Evolutionary conservation across 2,113 vertebrate species (phyloP), one percentile per base, ranked within the genome.

Genomic region (Sphaerodactylus townsendi): DNA sequence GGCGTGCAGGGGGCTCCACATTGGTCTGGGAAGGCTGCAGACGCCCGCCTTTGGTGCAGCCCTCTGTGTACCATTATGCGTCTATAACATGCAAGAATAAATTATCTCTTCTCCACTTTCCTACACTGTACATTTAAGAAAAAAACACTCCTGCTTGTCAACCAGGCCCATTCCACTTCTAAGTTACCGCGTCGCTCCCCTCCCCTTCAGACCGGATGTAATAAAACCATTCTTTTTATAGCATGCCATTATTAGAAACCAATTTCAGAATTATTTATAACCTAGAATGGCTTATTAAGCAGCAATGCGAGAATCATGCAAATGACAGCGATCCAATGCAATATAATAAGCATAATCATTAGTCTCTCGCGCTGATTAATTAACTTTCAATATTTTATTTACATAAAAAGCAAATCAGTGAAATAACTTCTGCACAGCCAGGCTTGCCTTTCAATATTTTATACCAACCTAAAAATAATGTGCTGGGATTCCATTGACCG

Each of bases 221-320:
- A 96, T 97, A 97, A 97, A 97, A 94, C 93, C 95, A 94, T 96
- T 96, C 95, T 94, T 95, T 97, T 97, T 97, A 97, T 96, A 96
- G 96, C 94, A 95, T 95, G 93, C 95, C 95, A 97, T 97, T 97
- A 97, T 97, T 97, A 97, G 96, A 95, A 97, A 96, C 95, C 96
- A 96, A 96, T 98, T 97, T 96, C 96, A 96, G 93, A 94, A 97
- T 97, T 97, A 97, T 97, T 98, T 97, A 97, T 98, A 97, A 97
- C 95, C 96, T 93, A 93, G 96, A 96, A 97, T 96, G 97, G 96
- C 95, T 97, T 97, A 97, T 98, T 98, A 98, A 97, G 88, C 96
- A 97, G 95, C 96, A 97, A 98, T 97, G 97, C 92, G 96, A 97
- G 96, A 98, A 97, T 96, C 96, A 98, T 98, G 97, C 97, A 98